Base-by-base conservation (phyloP, 2,888 invertebrate species). In the Ophion ventricosus region DNA sequence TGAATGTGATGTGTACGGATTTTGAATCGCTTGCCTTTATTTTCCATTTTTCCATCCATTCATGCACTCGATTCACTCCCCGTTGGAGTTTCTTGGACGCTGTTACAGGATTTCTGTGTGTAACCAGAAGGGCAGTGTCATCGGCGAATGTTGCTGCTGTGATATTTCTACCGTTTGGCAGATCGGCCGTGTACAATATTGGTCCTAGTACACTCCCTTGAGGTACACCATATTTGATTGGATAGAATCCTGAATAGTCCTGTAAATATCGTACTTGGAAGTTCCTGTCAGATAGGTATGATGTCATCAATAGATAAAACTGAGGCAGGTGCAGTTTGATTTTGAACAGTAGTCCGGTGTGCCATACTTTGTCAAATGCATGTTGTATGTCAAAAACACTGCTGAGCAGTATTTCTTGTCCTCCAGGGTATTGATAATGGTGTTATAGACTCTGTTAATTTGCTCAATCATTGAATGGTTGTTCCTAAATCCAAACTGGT, bases 341-440 rank as follows among this genome's bases (percentile, higher is more conserved):
- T 86, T 88, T 87, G 54, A 85, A 69, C 1, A 87, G 73, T 63
- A 85, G 79, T 2, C 86, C 88, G 75, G 84, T 74, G 63, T 88
- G 86, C 87, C 87, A 87, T 14, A 89, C 87, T 64, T 86, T 87
- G 72, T 88, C 87, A 66, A 88, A 87, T 8, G 86, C 87, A 75
- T 88, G 85, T 5, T 84, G 66, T 2, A 88, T 80, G 59, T 88
- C 87, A 17, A 88, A 70, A 87, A 87, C 0, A 80, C 66, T n/a
- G 86, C 77, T 25, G 85, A 85, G 40, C 87, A 88, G 54, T 82
- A 83, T 83, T 43, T 86, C 59, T 86, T 86, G 40, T 87, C 29
- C 59, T 88, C 87, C 26, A 88, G 64, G 7, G 80, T 61, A 1
- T 72, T 35, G 54, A 59, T 67, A n/a, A 89, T 90, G 54, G 82